Evolutionary conservation across 2,888 invertebrate species (phyloP).

Genomic region (Petrolisthes cinctipes): DNA sequence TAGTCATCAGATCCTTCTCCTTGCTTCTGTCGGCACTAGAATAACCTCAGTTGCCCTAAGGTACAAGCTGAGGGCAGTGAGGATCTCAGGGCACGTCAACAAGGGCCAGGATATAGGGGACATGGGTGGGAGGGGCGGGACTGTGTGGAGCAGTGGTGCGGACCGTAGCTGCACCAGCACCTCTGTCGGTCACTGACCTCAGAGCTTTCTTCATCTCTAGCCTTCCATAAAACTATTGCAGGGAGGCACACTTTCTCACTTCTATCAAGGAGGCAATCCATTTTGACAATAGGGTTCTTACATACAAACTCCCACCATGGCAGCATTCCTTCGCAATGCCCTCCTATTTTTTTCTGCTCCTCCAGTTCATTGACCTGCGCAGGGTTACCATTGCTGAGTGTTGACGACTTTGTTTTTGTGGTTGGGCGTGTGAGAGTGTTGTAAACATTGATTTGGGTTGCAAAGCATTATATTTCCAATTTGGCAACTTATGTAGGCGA

Average conservation of each 20-base stretch:
- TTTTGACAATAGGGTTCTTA: conserved; percentile 45
- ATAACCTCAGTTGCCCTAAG: not conserved
- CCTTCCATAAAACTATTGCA: conserved; percentile 37
- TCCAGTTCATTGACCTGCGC: conserved; percentile 39
- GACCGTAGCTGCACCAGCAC: not conserved
- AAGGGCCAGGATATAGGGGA: not conserved
- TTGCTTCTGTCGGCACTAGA: not conserved
- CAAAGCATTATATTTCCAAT: too few species aligned
- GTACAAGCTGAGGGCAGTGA: not conserved
- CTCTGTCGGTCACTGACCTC: conserved; percentile 37
- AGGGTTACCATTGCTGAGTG: not conserved
- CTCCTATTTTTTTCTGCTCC: not conserved
- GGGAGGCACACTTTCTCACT: conserved; percentile 45
- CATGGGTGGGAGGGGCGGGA: not conserved
- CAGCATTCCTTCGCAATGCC: not conserved
- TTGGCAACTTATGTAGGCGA: too few species aligned
- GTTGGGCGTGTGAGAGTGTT: not conserved
- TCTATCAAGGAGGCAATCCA: conserved; percentile 34
- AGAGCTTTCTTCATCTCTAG: conserved; percentile 37
- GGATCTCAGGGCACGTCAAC: not conserved
- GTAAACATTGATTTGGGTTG: not conserved
- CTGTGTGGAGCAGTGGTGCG: not conserved
- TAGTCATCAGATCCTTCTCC: not conserved
- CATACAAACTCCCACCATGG: conserved; percentile 23
- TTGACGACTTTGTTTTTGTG: conserved; percentile 10